Evolutionary conservation across 2,888 invertebrate genomes (phyloP).

Genomic region (Arctia plantaginis): DNA sequence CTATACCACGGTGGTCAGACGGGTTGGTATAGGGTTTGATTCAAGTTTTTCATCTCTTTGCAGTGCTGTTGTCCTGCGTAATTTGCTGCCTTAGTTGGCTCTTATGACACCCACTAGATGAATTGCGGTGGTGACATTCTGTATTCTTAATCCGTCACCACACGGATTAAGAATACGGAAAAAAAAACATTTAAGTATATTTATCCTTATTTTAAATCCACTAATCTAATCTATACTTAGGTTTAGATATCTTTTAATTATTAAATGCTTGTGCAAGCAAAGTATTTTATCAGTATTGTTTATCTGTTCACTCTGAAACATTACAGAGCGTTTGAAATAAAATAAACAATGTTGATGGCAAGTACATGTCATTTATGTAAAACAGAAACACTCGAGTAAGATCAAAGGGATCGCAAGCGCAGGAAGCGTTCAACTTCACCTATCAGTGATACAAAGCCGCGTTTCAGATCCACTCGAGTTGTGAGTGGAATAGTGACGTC

Average conservation of each 20-base stretch:
- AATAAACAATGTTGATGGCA: constrained; percentile 31
- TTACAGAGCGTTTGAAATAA: constrained; percentile 19
- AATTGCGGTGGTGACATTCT: too few species aligned
- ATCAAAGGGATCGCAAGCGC: constrained; percentile 46
- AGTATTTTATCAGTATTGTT: neutral
- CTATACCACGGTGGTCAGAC: too few species aligned
- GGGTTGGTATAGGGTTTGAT: too few species aligned
- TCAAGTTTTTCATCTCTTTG: too few species aligned
- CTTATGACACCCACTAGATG: too few species aligned
- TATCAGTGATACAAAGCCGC: constrained; percentile 45
- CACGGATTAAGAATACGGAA: too few species aligned
- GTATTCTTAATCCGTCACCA: too few species aligned
- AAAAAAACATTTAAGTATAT: neutral
- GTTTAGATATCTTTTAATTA: neutral
- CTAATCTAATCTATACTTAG: neutral
- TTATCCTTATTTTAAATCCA: neutral
- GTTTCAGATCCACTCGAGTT: constrained; percentile 47
- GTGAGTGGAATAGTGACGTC: constrained; percentile 45
- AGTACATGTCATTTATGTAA: constrained; percentile 36
- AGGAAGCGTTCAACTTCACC: constrained; percentile 42
- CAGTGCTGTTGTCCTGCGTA: too few species aligned
- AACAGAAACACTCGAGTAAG: constrained; percentile 48
- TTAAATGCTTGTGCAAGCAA: neutral
- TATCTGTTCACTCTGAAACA: neutral
- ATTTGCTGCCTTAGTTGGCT: too few species aligned